Conservation (phyloP, 2,888 invertebrate genomes). For the Cantharis flavilabris region DNA sequence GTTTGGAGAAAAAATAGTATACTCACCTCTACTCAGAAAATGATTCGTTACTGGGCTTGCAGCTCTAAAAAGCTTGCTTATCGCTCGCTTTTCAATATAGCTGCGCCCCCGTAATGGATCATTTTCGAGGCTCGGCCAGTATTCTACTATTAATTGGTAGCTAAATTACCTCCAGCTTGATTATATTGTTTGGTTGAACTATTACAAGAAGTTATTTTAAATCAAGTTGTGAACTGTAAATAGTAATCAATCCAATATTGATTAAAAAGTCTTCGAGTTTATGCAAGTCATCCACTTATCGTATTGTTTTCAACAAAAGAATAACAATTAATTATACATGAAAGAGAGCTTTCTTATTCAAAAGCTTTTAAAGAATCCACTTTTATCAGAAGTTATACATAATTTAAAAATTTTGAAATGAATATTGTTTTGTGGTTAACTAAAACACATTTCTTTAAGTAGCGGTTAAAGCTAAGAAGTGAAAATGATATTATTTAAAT, state of each 20-base stretch:
- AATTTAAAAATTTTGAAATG: not conserved
- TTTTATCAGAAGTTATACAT: not conserved
- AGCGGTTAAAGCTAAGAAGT: slow-evolving; percentile 10
- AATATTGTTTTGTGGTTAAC: not conserved
- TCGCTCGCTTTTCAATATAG: no score
- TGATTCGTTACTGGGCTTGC: no score
- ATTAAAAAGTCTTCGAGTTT: not conserved
- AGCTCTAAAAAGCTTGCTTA: no score
- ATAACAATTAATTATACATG: not conserved
- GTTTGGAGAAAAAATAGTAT: no score
- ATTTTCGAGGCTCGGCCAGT: no score
- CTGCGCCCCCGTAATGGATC: no score
- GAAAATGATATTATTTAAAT: slow-evolving; percentile 28
- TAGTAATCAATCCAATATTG: not conserved
- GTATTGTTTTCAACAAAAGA: not conserved
- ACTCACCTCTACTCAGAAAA: no score
- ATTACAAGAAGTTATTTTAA: not conserved
- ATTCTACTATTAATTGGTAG: no score
- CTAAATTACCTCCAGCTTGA: not conserved
- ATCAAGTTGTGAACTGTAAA: not conserved
- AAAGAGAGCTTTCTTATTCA: not conserved
- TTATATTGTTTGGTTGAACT: not conserved
- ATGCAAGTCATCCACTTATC: not conserved
- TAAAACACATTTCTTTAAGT: not conserved
- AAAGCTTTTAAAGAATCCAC: not conserved